Evolutionary conservation across 2,113 vertebrate species (phyloP).

Genomic region (Malurus elegans): DNA sequence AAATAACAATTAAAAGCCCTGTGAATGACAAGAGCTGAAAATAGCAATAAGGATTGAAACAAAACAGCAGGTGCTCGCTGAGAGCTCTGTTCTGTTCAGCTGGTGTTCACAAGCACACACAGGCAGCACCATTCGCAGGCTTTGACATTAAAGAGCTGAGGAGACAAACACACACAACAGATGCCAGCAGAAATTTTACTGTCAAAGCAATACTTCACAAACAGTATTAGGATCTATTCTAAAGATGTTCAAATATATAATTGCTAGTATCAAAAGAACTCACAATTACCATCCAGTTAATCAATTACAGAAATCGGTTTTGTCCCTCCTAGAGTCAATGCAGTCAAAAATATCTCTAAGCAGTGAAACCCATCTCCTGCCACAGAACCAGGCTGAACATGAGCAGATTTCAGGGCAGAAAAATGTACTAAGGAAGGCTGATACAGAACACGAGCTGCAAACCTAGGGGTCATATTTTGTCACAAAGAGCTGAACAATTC

Average conservation of each 20-base stretch:
- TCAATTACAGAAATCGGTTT: background rate
- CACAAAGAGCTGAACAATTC: background rate
- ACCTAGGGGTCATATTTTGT: background rate
- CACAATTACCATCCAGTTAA: background rate
- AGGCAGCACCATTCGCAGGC: background rate
- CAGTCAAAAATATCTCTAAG: background rate
- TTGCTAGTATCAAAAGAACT: background rate
- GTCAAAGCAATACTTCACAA: background rate
- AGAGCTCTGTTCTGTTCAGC: background rate
- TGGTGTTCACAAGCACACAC: background rate
- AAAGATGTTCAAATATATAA: background rate
- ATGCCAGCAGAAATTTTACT: background rate
- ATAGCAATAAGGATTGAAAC: background rate
- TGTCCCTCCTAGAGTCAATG: background rate
- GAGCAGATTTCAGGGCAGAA: background rate
- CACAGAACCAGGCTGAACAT: background rate
- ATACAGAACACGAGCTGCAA: background rate
- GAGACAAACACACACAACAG: background rate
- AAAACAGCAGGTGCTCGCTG: background rate
- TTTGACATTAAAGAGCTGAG: background rate
- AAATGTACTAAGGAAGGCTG: background rate
- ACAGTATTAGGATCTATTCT: background rate
- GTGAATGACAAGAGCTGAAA: background rate
- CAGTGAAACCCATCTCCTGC: background rate
- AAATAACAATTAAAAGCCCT: background rate